Evolutionary conservation across 2,113 vertebrate species (phyloP), one percentile per base, ranked within the genome.

Genomic region (Genyomyrus donnyi): DNA sequence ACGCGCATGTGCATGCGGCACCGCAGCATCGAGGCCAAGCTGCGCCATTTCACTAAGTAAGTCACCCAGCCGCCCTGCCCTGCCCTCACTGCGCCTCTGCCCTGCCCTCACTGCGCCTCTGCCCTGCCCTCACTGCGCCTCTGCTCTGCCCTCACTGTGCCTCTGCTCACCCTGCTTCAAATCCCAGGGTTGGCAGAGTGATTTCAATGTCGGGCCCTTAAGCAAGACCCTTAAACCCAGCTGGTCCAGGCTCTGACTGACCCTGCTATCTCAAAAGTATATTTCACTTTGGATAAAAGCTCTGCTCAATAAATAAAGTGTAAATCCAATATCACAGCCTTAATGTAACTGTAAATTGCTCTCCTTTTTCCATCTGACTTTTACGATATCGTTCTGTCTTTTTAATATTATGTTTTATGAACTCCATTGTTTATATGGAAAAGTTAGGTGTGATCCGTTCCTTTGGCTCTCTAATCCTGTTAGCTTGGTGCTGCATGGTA

Each of bases 1-100:
- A 99, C 98, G 10, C 97, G 98, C 88, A 99, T 99, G 98, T 99
- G 98, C 90, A 99, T 99, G 98, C 95, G 98, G 10, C 98, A 99
- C 93, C 98, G 98, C 92, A 99, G 98, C 96, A 99, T 99, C 13
- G 98, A 99, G 94, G 93, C 98, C 92, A 99, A 99, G 94, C 96
- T 99, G 94, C 96, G 98, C 88, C 97, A 99, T 93, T 99, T 99
- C 94, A 99, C 98, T 94, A 99, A 98, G 98, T 99, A 93, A 96
- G 97, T 92, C 89, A 90, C 13, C 15, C 6, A 39, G 17, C 88
- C n/a, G 90, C 88, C 91, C 4, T 15, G 39, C 0, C 39, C 39
- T 42, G 39, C 5, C 17, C 4, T 39, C 39, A 39, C 35, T 39
- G 35, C 2, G 35, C 35, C 35, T 39, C 35, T 39, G 35, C 35